phyloP scores from a whole-genome alignment of 2,888 invertebrate genomes.

The Machimus atricapillus region DNA sequence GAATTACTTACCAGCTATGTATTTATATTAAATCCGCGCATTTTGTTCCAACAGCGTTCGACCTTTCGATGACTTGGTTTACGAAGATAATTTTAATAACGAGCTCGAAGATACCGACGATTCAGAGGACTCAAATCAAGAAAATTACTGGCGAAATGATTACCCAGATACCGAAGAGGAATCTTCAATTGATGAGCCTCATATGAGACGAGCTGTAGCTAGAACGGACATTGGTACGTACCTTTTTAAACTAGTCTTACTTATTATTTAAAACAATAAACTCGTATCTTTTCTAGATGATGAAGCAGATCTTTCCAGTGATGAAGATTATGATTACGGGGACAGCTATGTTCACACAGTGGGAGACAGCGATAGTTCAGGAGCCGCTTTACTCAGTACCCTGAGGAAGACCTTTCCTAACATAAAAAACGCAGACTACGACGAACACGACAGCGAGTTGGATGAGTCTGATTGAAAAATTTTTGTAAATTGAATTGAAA shows the following conservation, averaged over 20 bases:
- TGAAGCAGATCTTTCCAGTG: conserved; percentile 51
- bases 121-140: conserved; percentile 78
- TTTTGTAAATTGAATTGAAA: background rate
- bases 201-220: conserved; percentile 69
- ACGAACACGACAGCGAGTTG: conserved; percentile 5
- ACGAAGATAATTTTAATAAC: conserved; percentile 57
- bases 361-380: conserved; percentile 58
- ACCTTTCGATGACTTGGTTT: conserved; percentile 54
- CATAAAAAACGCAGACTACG: conserved; percentile 54
- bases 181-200: conserved; percentile 67
- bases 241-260: too few relatives aligned
- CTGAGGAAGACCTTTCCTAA: conserved; percentile 68
- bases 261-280: background rate
- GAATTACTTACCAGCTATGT: background rate
- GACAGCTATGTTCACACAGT: conserved; percentile 61
- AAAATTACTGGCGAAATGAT: conserved; percentile 79
- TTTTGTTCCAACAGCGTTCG: conserved; percentile 52
- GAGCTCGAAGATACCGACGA: conserved; percentile 58
- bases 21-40: background rate
- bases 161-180: conserved; percentile 76
- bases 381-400: conserved; percentile 56
- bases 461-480: background rate
- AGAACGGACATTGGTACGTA: conserved; percentile 56
- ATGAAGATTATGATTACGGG: conserved; percentile 50
- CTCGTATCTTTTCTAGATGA: conserved; percentile 47